phyloP scores from a whole-genome alignment of 2,797 vertebrate genomes.

The Pseudochaenichthys georgianus region DNA sequence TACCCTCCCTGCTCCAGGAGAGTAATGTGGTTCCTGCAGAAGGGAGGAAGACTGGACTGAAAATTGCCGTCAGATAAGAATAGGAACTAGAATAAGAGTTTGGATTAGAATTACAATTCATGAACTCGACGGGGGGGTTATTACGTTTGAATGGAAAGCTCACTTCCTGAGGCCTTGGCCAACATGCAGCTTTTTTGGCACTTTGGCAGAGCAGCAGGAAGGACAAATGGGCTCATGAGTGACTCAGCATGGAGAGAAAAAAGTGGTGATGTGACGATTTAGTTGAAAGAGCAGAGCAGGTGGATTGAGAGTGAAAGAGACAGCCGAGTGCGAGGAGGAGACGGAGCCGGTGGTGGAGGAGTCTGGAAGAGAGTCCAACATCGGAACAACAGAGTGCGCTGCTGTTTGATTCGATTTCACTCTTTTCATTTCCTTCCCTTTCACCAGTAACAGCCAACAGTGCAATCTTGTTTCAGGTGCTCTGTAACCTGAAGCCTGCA shows the following conservation, averaged over 20 bases:
- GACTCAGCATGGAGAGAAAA: constrained; percentile 19
- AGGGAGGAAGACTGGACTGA: constrained; percentile 53
- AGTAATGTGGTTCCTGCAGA: constrained; percentile 54
- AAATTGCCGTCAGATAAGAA: constrained; percentile 76
- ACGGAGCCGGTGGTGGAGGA: constrained; percentile 47
- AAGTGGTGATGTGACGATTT: constrained; percentile 24
- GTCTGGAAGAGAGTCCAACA: constrained; percentile 69
- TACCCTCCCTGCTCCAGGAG: constrained; percentile 15
- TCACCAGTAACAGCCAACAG: constrained; percentile 38
- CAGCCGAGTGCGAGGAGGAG: constrained; percentile 19
- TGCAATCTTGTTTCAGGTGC: constrained; percentile 55
- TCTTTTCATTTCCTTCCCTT: constrained; percentile 70
- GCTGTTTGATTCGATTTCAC: constrained; percentile 70
- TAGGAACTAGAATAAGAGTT: constrained; percentile 68
- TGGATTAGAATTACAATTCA: constrained; percentile 79
- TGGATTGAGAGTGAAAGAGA: constrained; percentile 38
- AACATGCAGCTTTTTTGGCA: constrained; percentile 36
- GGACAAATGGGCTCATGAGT: constrained; percentile 27
- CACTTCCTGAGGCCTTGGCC: constrained; percentile 34
- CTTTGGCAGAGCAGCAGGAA: constrained; percentile 28
- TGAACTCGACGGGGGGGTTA: constrained; percentile 59
- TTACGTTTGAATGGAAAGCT: constrained; percentile 66
- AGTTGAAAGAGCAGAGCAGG: constrained; percentile 35
- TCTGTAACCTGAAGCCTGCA: constrained; percentile 41
- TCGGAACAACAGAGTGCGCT: constrained; percentile 49